phyloP scores from a whole-genome alignment of 2,888 invertebrate species.

The Agriopis marginaria region DNA sequence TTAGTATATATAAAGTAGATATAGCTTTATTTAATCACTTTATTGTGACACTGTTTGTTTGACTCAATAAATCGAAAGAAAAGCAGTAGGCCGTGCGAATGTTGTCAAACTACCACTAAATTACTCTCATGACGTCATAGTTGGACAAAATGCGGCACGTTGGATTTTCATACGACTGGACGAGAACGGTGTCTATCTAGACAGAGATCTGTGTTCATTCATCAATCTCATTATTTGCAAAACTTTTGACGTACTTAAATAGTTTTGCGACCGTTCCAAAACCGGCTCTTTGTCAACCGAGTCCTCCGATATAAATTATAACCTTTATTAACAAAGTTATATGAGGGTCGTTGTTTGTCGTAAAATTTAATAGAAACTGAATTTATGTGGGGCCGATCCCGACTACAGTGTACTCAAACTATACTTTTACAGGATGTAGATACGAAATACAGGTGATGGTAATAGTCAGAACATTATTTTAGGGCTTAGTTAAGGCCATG shows the following conservation, averaged over 20 bases:
- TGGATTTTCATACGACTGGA: too few species aligned
- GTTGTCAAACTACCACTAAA: too few species aligned
- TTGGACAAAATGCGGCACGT: too few species aligned
- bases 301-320: constrained; percentile 75
- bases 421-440: constrained; percentile 29
- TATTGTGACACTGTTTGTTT: too few species aligned
- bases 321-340: constrained; percentile 84
- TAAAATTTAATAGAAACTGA: constrained; percentile 83
- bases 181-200: too few species aligned
- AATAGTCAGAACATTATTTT: background rate
- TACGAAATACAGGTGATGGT: constrained; percentile 44
- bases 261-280: constrained; percentile 38
- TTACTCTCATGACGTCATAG: too few species aligned
- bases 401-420: constrained; percentile 53
- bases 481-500: background rate
- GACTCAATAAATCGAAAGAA: too few species aligned
- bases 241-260: constrained; percentile 51
- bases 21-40: too few species aligned
- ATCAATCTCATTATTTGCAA: constrained; percentile 38
- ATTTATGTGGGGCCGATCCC: constrained; percentile 75
- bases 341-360: constrained; percentile 77
- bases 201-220: background rate
- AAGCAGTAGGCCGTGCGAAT: too few species aligned
- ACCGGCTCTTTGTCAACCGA: constrained; percentile 54
- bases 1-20: too few species aligned